Conservation (phyloP, 2,113 vertebrate species). For the Barnardius zonarius region DNA sequence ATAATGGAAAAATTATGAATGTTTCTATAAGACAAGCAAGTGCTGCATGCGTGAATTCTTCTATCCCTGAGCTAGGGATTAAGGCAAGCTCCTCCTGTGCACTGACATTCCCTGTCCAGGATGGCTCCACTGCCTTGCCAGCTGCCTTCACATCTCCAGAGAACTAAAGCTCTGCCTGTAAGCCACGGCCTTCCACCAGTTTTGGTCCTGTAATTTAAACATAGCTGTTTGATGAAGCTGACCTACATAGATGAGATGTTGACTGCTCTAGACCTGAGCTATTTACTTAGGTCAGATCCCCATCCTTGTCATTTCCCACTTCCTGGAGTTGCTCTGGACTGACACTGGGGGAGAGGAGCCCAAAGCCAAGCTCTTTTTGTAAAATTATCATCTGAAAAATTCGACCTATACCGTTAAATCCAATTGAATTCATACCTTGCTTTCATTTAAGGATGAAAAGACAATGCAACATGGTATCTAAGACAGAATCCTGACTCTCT, state of each 20-base stretch:
- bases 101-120: not conserved
- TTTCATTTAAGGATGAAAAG: not conserved
- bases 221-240: not conserved
- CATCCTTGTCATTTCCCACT: not conserved
- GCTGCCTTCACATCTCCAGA: not conserved
- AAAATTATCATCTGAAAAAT: not conserved
- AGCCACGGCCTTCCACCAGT: not conserved
- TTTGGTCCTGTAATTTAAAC: not conserved
- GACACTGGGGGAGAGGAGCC: not conserved
- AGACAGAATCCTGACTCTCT: not conserved
- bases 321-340: not conserved
- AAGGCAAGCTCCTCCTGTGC: not conserved
- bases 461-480: not conserved
- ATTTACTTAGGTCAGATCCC: not conserved
- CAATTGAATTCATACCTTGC: not conserved
- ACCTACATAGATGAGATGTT: not conserved
- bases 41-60: not conserved
- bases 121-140: not conserved
- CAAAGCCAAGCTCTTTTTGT: not conserved
- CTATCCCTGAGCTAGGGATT: not conserved
- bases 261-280: not conserved
- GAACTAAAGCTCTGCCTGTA: not conserved
- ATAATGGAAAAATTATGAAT: rapidly evolving
- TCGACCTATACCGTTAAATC: not conserved
- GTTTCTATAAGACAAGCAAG: not conserved